Conservation (phyloP, 2,113 vertebrate genomes). For the Vulpes ferrilata region DNA sequence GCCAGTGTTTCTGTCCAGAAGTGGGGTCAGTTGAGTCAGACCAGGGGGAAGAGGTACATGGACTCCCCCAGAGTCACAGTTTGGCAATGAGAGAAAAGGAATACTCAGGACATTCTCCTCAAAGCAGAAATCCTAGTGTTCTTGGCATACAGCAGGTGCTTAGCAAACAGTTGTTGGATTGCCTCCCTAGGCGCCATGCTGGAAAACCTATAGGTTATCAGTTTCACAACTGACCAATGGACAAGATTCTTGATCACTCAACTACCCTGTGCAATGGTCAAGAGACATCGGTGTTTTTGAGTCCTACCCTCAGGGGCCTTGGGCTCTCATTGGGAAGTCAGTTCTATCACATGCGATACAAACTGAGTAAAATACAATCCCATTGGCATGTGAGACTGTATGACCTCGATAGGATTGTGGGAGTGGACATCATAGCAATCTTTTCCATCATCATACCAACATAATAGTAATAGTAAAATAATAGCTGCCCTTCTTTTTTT, state of each 20-base stretch:
- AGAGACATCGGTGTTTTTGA: background rate
- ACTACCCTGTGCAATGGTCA: background rate
- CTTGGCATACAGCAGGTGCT: background rate
- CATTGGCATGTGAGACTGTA: background rate
- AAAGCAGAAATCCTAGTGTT: background rate
- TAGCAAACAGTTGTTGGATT: background rate
- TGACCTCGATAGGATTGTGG: background rate
- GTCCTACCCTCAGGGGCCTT: background rate
- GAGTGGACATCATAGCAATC: background rate
- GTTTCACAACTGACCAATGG: background rate
- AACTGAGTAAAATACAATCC: background rate
- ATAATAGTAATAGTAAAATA: background rate
- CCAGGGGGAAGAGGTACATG: background rate
- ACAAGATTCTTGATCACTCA: background rate
- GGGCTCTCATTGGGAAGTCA: background rate
- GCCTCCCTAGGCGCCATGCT: background rate
- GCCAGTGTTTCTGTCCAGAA: conserved; percentile 52
- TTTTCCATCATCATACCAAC: background rate
- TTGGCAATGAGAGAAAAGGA: conserved; percentile 24
- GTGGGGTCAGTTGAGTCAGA: background rate
- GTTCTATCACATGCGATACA: background rate
- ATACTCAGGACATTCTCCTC: background rate
- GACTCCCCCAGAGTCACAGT: background rate
- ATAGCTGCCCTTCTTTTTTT: background rate
- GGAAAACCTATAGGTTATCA: background rate